Conservation (phyloP, 2,113 vertebrate genomes). For the Pollachius pollachius region DNA sequence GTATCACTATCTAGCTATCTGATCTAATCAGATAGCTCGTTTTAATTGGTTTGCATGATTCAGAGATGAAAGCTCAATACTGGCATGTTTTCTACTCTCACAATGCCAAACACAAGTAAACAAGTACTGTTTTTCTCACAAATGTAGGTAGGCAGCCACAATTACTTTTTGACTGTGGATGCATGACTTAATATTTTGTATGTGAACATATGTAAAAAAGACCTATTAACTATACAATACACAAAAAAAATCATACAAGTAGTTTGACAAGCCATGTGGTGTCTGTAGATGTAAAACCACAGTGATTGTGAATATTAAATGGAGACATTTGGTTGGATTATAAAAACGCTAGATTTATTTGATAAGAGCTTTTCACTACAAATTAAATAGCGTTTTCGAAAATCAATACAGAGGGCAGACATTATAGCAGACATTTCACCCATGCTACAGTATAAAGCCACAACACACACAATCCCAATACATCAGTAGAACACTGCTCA, state of each 20-base stretch:
- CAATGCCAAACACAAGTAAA: no score
- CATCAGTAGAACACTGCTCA: conserved; percentile 16
- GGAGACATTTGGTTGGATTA: conserved; percentile 18
- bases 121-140: no score
- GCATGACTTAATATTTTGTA: no score
- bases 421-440: conserved; percentile 20
- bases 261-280: neutral
- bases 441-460: conserved; percentile 40
- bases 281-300: neutral
- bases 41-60: no score
- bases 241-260: neutral
- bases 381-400: conserved; percentile 42
- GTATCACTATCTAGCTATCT: no score
- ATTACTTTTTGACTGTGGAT: no score
- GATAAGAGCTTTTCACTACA: conserved; percentile 47
- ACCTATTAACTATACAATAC: neutral
- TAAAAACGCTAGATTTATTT: conserved; percentile 61
- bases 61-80: no score
- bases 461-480: conserved; percentile 37
- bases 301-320: neutral
- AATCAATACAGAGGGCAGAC: conserved; percentile 22
- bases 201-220: no score
- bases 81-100: no score
- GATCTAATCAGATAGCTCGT: no score
- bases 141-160: no score